Conservation (phyloP, 2,113 vertebrate genomes). For the Ciconia maguari region DNA sequence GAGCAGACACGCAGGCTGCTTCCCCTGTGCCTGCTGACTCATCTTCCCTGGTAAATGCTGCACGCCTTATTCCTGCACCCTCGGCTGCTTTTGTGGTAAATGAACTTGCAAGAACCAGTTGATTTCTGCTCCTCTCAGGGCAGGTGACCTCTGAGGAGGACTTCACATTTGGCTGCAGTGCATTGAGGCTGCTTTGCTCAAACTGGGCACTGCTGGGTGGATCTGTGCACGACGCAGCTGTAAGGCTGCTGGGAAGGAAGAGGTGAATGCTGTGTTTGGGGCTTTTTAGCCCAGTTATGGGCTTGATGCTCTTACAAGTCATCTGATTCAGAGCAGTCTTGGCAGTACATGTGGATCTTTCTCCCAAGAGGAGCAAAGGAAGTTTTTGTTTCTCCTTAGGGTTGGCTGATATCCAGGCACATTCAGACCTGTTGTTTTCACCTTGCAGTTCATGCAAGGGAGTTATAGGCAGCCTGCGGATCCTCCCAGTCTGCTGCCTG, state of each 20-base stretch:
- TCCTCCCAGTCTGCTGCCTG: background rate
- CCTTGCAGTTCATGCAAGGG: background rate
- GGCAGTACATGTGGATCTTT: background rate
- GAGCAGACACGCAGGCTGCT: background rate
- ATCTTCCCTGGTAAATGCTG: background rate
- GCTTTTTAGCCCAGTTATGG: background rate
- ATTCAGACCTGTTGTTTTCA: background rate
- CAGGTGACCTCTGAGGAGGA: background rate
- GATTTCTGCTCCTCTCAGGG: background rate
- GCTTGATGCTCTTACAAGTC: background rate
- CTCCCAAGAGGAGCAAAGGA: background rate
- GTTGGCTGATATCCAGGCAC: background rate
- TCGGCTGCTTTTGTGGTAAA: background rate
- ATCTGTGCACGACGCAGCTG: fast-evolving
- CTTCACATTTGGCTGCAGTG: background rate
- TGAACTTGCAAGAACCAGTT: background rate
- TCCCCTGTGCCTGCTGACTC: background rate
- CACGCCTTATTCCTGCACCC: background rate
- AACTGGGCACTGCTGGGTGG: background rate
- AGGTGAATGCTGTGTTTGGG: background rate
- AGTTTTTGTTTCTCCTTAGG: background rate
- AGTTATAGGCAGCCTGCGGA: background rate
- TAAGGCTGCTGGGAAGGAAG: background rate
- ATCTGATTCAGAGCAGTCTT: background rate
- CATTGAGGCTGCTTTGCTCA: background rate